These are phyloP conservation scores for Ceramica pisi DNA, from an alignment of 2,888 invertebrate species.

Conservation along the genomic window DNA sequence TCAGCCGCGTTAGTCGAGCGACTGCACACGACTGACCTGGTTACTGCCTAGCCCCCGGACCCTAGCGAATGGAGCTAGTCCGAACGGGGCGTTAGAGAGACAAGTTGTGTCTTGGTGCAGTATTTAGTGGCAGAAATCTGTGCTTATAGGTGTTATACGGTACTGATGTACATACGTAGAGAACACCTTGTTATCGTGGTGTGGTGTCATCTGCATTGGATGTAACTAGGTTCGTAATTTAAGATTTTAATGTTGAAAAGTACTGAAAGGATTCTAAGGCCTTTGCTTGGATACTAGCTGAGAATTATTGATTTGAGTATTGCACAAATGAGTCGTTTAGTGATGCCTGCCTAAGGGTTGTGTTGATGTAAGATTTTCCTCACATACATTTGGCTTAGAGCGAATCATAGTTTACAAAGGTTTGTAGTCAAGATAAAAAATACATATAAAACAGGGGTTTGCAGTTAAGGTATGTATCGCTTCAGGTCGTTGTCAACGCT, in stretches of 20 bases:
- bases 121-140: background rate
- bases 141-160: background rate
- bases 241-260: background rate
- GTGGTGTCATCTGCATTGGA: background rate
- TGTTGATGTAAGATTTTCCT: background rate
- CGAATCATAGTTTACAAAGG: background rate
- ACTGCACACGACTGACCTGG: constrained; percentile 75
- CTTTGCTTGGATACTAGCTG: background rate
- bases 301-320: background rate
- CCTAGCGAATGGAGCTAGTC: constrained; percentile 30
- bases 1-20: constrained; percentile 72
- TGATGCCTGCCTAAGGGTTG: background rate
- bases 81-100: background rate
- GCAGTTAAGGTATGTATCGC: too few relatives aligned
- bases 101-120: constrained; percentile 17
- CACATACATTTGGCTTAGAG: background rate
- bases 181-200: background rate
- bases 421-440: background rate
- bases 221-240: background rate
- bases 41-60: constrained; percentile 53
- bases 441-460: too few relatives aligned
- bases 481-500: too few relatives aligned
- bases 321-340: background rate
- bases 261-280: background rate
- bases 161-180: background rate